phyloP scores from a whole-genome alignment of 2,797 vertebrate species.

The Notolabrus celidotus region DNA sequence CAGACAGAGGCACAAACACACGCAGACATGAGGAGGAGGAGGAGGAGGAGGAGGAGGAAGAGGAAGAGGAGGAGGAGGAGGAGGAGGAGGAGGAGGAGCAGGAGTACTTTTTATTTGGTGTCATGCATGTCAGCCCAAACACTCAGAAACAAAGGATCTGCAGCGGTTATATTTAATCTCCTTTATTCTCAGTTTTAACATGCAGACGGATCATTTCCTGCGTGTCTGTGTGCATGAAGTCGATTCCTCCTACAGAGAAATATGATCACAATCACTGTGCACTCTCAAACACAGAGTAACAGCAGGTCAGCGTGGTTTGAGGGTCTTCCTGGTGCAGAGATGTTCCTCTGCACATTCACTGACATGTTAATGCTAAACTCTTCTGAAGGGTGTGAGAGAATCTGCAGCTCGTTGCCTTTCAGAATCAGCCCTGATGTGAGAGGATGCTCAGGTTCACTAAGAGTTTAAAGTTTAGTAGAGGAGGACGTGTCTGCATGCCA shows the following conservation, averaged over 20 bases:
- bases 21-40: no score
- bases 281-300: background rate
- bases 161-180: constrained; percentile 5
- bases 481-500: background rate
- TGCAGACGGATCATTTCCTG: no score
- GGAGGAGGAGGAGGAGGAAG: background rate
- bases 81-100: no score
- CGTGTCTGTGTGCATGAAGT: constrained; percentile 9
- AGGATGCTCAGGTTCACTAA: constrained; percentile 8
- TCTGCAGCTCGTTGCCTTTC: constrained; percentile 17
- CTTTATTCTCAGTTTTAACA: background rate
- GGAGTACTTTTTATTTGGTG: constrained; percentile 15
- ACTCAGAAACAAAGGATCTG: background rate
- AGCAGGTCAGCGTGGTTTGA: constrained; percentile 26
- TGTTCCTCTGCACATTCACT: constrained; percentile 3
- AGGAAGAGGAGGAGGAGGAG: constrained; percentile 4
- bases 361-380: constrained; percentile 32
- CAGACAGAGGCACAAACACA: constrained; percentile 6
- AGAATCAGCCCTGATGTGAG: constrained; percentile 15
- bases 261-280: background rate
- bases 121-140: constrained; percentile 9
- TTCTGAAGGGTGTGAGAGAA: constrained; percentile 35
- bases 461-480: background rate
- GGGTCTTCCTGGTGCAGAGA: constrained; percentile 18
- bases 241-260: background rate